Percentiles rank a stretch among this genome's conserved stretches.
Conservation (phyloP, 2,797 vertebrate genomes). For the Megaceryle alcyon region DNA sequence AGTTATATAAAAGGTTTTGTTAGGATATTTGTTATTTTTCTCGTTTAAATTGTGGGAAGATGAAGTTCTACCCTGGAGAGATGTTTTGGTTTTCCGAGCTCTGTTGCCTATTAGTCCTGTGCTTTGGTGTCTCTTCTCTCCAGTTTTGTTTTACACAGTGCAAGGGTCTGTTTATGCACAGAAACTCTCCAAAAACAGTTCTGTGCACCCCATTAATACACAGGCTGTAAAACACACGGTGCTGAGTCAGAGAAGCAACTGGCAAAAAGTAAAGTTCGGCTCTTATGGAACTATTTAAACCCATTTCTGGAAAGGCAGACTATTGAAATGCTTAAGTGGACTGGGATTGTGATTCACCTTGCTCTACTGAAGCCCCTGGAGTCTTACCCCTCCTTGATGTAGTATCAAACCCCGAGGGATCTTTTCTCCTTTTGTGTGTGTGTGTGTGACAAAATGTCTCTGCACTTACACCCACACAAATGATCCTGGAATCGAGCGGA, state of each 20-base stretch:
- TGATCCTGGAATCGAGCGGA: neutral
- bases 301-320: neutral
- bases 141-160: neutral
- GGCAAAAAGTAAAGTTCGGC: neutral
- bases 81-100: conserved; percentile 35
- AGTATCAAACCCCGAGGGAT: neutral
- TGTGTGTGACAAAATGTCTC: neutral
- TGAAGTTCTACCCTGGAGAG: conserved; percentile 12
- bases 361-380: neutral
- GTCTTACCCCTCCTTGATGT: neutral
- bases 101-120: conserved; percentile 24
- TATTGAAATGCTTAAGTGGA: neutral
- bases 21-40: conserved; percentile 16
- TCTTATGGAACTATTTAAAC: neutral
- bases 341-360: neutral
- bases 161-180: conserved; percentile 1
- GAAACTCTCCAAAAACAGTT: neutral
- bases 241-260: conserved; percentile 7
- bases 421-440: neutral
- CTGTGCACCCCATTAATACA: neutral
- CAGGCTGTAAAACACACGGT: neutral
- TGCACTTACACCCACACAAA: neutral
- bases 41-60: conserved; percentile 13
- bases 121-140: neutral
- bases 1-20: conserved; percentile 53